A percentile compares a stretch with the other conserved stretches of the same genome.
Evolutionary conservation across 2,797 vertebrate species (phyloP).

Genomic region (Galago senegalensis): DNA sequence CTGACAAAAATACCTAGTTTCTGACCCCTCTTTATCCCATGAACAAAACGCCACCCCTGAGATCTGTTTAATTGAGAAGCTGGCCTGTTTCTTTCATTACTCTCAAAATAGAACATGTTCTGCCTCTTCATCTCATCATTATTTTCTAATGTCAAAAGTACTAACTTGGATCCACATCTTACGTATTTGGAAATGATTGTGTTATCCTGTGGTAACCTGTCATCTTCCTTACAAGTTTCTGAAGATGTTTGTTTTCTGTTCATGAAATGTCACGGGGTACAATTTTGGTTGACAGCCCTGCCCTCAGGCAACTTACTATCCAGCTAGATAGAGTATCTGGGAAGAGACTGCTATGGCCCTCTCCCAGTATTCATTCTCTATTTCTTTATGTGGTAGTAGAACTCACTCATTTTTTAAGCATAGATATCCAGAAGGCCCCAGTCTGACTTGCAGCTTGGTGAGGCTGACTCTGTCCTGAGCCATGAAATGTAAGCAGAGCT

Average conservation of each 20-base stretch:
- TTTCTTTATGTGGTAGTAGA: background rate
- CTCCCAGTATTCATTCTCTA: background rate
- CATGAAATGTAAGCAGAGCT: background rate
- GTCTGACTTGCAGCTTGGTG: background rate
- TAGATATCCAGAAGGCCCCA: background rate
- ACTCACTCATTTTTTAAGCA: background rate
- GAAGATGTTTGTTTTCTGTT: slow-evolving; percentile 3
- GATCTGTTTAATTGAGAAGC: background rate
- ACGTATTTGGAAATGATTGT: background rate
- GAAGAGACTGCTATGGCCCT: background rate
- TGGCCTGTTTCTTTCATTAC: background rate
- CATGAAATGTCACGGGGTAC: background rate
- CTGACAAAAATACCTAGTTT: background rate
- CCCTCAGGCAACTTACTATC: background rate
- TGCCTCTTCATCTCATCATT: background rate
- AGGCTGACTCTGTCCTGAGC: background rate
- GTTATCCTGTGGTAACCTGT: background rate
- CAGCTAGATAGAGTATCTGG: background rate
- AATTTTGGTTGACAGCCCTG: background rate
- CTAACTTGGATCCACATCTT: background rate
- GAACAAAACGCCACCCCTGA: background rate
- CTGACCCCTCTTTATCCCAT: background rate
- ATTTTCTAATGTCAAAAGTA: background rate
- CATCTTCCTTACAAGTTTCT: background rate
- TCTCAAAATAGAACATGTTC: slow-evolving; percentile 9